These are phyloP conservation scores for Gouania willdenowi DNA, from an alignment of 2,797 vertebrate species.

Conservation along the genomic window DNA sequence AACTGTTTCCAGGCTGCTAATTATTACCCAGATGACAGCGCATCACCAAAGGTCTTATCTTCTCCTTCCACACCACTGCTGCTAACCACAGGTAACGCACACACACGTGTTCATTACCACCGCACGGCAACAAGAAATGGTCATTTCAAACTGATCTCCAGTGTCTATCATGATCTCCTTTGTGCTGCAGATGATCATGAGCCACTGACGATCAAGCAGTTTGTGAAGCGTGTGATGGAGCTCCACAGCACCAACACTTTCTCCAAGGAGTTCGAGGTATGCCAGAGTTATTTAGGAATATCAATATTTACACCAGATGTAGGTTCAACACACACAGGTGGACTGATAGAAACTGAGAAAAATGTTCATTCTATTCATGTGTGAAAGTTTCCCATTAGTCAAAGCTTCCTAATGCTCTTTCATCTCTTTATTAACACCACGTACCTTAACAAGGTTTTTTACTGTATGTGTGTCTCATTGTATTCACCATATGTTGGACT, in stretches of 20 bases:
- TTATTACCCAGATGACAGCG: constrained; percentile 92
- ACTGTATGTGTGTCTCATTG: background rate
- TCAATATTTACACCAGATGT: too few relatives aligned
- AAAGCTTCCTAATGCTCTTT: constrained; percentile 49
- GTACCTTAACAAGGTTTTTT: constrained; percentile 1
- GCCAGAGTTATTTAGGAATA: too few relatives aligned
- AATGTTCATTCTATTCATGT: constrained; percentile 3
- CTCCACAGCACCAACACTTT: constrained; percentile 90
- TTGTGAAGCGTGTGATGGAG: constrained; percentile 91
- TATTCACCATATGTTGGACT: too few relatives aligned
- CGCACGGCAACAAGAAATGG: too few relatives aligned
- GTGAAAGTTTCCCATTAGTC: constrained; percentile 15
- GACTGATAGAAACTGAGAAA: too few relatives aligned
- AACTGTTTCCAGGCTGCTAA: constrained; percentile 95
- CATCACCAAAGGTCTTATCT: constrained; percentile 86
- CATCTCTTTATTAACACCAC: constrained; percentile 57
- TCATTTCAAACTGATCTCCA: too few relatives aligned
- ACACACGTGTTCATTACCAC: too few relatives aligned
- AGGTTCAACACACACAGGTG: too few relatives aligned
- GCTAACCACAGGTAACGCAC: constrained; percentile 78
- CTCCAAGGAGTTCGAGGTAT: constrained; percentile 96
- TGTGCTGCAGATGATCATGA: constrained; percentile 79
- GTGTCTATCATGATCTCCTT: background rate
- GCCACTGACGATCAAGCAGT: constrained; percentile 92
- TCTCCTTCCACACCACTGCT: constrained; percentile 85